A percentile compares a stretch with the other conserved stretches of the same genome.
Conservation (phyloP, 2,888 invertebrate species). For the Eilema griseolum region DNA sequence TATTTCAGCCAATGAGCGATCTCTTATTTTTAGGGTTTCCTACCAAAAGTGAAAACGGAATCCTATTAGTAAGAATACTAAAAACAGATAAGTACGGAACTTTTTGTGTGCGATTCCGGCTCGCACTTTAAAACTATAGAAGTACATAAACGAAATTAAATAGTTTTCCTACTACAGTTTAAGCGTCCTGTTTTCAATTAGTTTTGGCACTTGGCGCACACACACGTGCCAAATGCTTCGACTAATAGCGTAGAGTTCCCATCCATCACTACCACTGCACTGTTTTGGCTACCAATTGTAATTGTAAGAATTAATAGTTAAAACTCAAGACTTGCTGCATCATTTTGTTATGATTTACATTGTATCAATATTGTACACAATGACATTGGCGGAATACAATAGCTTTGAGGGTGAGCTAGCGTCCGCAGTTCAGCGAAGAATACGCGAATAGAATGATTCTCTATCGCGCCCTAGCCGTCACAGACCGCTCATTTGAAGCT, state of each 20-base stretch:
- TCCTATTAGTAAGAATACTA: too few relatives aligned
- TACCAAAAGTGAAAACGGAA: too few relatives aligned
- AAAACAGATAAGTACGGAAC: too few relatives aligned
- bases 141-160: not conserved
- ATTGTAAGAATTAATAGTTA: not conserved
- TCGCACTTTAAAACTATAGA: not conserved
- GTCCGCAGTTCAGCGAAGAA: too few relatives aligned
- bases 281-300: not conserved
- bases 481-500: too few relatives aligned
- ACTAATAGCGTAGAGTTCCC: not conserved
- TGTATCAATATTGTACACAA: not conserved
- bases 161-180: slow-evolving; percentile 2
- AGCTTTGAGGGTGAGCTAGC: too few relatives aligned
- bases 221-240: not conserved
- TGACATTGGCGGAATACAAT: not conserved
- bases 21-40: too few relatives aligned
- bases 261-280: not conserved
- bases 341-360: not conserved
- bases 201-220: slow-evolving; percentile 3
- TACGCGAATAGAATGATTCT: too few relatives aligned
- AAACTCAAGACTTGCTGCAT: not conserved
- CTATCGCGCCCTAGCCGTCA: too few relatives aligned
- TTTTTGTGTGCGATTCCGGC: too few relatives aligned
- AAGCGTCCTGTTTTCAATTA: slow-evolving; percentile 2
- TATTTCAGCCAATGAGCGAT: too few relatives aligned